Percentiles rank a stretch among this genome's conserved stretches.
Conservation (phyloP, 2,797 vertebrate species). For the Parotocinclus haroldoi region DNA sequence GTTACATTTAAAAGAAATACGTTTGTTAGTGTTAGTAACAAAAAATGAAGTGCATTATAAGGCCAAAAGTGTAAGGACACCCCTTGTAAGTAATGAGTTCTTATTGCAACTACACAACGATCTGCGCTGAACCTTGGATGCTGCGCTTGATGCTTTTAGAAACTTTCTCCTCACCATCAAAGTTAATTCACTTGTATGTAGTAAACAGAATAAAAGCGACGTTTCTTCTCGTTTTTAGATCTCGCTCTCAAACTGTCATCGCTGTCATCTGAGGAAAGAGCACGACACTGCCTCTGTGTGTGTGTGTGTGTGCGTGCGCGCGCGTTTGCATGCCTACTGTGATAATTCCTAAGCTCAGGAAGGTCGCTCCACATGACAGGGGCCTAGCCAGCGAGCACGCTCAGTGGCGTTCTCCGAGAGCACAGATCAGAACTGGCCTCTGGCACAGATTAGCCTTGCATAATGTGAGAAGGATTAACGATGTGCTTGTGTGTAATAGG, state of each 20-base stretch:
- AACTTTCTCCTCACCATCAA: too few species aligned
- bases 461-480: conserved; percentile 39
- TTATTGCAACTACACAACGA: too few species aligned
- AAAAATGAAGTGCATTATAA: conserved; percentile 3
- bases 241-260: conserved; percentile 15
- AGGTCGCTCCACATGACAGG: conserved; percentile 42
- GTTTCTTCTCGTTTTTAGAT: neutral
- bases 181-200: conserved; percentile 21
- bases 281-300: conserved; percentile 12
- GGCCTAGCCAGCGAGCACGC: conserved; percentile 31
- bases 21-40: too few species aligned
- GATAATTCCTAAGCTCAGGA: conserved; percentile 46
- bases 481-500: neutral
- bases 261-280: conserved; percentile 5
- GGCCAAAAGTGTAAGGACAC: neutral
- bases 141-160: too few species aligned
- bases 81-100: too few species aligned
- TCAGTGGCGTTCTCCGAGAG: conserved; percentile 29
- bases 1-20: too few species aligned
- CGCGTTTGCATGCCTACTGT: conserved; percentile 23
- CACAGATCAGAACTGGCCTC: conserved; percentile 27
- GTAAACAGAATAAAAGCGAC: conserved; percentile 24
- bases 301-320: conserved; percentile 3
- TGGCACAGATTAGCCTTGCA: conserved; percentile 43
- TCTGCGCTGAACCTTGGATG: too few species aligned